Base-by-base conservation (phyloP, 2,113 vertebrate genomes). In the Ammodytes dubius region DNA sequence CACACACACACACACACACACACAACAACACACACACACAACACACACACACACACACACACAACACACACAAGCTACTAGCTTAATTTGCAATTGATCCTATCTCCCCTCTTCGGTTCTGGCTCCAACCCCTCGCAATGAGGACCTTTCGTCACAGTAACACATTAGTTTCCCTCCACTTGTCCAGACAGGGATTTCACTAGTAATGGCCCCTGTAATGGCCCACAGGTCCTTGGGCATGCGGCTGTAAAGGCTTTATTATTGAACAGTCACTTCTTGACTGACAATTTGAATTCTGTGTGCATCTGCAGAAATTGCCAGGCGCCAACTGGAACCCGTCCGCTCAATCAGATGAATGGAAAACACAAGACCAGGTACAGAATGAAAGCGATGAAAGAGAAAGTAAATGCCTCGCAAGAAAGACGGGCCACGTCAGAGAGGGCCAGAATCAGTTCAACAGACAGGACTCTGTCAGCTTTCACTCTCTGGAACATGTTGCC, bases 81-180 rank as follows among this genome's bases (percentile, higher is more conserved):
- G 70, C 79, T 88, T 87, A 74, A 84, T 83, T 75, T 87, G 74
- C 71, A 77, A 85, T 83, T 75, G 81, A 90, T 88, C 77, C 57
- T 67, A 70, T 84, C 57, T 83, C 74, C 39, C 40, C 56, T 67
- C 19, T 66, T 82, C 13, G 7, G 39, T 69, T 84, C 71, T 73
- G 37, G 73, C 79, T 73, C 61, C 76, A 82, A 19, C 50, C 61
- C 27, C 52, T 83, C 74, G 76, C 79, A 85, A 67, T 54, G 60
- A 91, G 76, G 78, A 69, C 59, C 81, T 89, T 86, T 84, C 67
- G 65, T 88, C 84, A 90, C 64, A 83, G 56, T 65, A 68, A 88
- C 87, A 88, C 90, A 91, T 93, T 90, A 70, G 76, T 81, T 88
- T 88, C 66, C 83, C 79, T 87, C 82, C 82, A 88, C 84, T 79